Percentiles rank a stretch among this genome's conserved stretches.
Evolutionary conservation across 2,797 vertebrate species (phyloP).

Genomic region (Emydoidea blandingii): DNA sequence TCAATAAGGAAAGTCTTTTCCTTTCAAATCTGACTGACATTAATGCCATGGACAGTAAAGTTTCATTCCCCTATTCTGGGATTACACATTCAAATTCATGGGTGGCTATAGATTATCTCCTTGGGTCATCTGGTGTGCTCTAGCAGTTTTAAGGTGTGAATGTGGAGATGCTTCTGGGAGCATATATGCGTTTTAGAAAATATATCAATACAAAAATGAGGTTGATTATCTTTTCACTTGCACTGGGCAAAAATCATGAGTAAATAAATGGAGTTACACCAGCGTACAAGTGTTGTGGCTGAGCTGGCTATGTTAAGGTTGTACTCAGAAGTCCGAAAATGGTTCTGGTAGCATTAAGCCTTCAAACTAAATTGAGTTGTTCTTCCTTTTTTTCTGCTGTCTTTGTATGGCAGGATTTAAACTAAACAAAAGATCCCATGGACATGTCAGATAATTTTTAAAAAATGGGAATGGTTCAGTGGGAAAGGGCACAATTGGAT

Average conservation of each 20-base stretch:
- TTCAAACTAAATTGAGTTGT: accelerated
- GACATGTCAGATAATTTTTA: not conserved
- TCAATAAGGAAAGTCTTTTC: not conserved
- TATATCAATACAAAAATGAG: accelerated
- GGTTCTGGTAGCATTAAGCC: not conserved
- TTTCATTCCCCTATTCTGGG: not conserved
- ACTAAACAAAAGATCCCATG: not conserved
- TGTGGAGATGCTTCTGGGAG: not conserved
- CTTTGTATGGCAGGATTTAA: not conserved
- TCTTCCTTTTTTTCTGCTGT: not conserved
- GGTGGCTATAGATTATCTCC: not conserved
- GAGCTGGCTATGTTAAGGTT: not conserved
- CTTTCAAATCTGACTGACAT: not conserved
- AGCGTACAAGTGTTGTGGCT: not conserved
- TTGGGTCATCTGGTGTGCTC: not conserved
- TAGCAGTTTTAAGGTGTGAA: not conserved
- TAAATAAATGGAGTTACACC: not conserved
- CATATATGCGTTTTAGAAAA: not conserved
- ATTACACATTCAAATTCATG: not conserved
- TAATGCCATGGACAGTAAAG: not conserved
- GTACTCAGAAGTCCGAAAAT: not conserved
- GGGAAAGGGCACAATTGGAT: not conserved
- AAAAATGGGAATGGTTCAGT: not conserved
- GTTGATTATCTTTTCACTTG: not conserved
- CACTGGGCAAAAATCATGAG: accelerated